A percentile compares a stretch with the other conserved stretches of the same genome.
Conservation (phyloP, 2,797 vertebrate genomes). For the Rousettus madagascariensis region DNA sequence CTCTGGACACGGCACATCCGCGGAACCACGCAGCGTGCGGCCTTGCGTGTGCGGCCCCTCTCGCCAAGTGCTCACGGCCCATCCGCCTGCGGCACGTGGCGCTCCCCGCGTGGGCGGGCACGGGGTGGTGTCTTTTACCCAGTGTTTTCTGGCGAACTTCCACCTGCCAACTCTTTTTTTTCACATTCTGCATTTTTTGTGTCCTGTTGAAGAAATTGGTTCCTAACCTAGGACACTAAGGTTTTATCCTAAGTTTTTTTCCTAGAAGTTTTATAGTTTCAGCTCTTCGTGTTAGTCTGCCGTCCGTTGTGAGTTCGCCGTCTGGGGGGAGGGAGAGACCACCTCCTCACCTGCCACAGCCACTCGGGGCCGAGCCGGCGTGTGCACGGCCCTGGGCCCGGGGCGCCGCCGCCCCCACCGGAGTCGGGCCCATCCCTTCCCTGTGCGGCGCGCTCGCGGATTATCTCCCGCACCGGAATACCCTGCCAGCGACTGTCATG, state of each 20-base stretch:
- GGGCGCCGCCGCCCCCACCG: too few relatives aligned
- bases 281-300: background rate
- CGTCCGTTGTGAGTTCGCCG: too few relatives aligned
- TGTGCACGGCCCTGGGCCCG: too few relatives aligned
- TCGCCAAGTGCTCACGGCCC: background rate
- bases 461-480: background rate
- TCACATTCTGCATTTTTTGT: background rate
- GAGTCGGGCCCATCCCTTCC: background rate
- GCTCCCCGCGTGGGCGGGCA: fast-evolving
- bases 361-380: background rate
- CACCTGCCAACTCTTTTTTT: background rate
- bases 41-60: background rate
- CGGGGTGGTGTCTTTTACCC: background rate
- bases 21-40: background rate
- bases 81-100: too few relatives aligned
- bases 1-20: background rate
- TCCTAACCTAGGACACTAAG: too few relatives aligned
- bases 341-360: background rate
- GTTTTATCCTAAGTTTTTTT: background rate
- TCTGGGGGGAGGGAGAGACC: background rate
- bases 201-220: background rate
- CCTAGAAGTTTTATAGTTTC: background rate
- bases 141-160: background rate
- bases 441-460: fast-evolving
- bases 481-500: background rate